phyloP scores from a whole-genome alignment of 2,797 vertebrate genomes.

The Sebastolobus alascanus region DNA sequence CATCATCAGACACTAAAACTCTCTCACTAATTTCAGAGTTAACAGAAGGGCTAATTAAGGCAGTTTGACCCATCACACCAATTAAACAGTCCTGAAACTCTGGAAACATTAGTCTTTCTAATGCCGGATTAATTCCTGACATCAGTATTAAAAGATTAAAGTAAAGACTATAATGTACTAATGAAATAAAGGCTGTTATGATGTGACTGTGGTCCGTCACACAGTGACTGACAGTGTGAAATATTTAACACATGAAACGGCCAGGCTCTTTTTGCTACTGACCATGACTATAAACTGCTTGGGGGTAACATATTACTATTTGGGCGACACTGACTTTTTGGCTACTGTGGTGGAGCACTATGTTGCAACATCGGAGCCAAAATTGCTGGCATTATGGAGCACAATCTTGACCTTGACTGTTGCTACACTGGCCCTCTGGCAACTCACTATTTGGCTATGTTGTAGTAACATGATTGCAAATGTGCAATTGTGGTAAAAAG shows the following conservation, averaged over 20 bases:
- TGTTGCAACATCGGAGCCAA: not conserved
- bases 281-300: not conserved
- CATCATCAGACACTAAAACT: constrained; percentile 27
- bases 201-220: constrained; percentile 9
- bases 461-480: not conserved
- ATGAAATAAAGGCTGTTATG: constrained; percentile 35
- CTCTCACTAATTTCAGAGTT: constrained; percentile 44
- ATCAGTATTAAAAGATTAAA: constrained; percentile 40
- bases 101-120: constrained; percentile 42
- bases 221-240: not conserved
- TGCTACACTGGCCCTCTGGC: not conserved
- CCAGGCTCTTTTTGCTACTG: not conserved
- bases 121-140: constrained; percentile 61
- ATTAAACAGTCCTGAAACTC: constrained; percentile 56
- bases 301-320: not conserved
- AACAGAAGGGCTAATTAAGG: constrained; percentile 62
- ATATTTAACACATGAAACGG: constrained; percentile 20
- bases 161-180: constrained; percentile 28
- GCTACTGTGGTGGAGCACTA: not conserved
- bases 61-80: constrained; percentile 70
- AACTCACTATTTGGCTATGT: not conserved
- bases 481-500: not conserved
- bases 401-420: not conserved
- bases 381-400: not conserved
- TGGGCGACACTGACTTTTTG: not conserved